These are phyloP conservation scores for Crepidodera aurea DNA, from an alignment of 2,888 invertebrate species.

Conservation along the genomic window DNA sequence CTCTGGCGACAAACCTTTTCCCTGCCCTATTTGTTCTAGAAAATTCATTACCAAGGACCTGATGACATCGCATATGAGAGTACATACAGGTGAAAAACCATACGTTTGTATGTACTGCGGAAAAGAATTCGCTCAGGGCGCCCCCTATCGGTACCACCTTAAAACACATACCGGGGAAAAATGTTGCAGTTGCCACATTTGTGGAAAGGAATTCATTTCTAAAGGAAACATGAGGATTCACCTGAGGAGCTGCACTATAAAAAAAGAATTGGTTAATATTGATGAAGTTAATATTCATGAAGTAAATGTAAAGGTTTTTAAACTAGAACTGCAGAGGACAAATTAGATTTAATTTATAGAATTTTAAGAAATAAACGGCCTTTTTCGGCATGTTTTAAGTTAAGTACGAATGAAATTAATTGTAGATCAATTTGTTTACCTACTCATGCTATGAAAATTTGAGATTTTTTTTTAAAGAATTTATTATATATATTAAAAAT, in stretches of 20 bases:
- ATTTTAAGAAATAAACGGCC: too few species aligned
- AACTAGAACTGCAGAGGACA: background rate
- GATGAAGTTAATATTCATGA: slow-evolving; percentile 42
- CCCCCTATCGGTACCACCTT: slow-evolving; percentile 48
- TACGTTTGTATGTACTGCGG: slow-evolving; percentile 47
- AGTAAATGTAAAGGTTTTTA: background rate
- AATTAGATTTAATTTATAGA: background rate
- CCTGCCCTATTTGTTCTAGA: slow-evolving; percentile 55
- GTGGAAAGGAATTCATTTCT: slow-evolving; percentile 38
- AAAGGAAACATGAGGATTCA: slow-evolving; percentile 41
- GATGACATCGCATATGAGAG: slow-evolving; percentile 51
- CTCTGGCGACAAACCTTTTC: slow-evolving; percentile 55
- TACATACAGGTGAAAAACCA: slow-evolving; percentile 52
- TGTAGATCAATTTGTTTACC: too few species aligned
- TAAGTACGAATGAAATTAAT: too few species aligned
- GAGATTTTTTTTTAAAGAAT: too few species aligned
- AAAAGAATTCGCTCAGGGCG: slow-evolving; percentile 44
- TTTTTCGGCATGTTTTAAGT: too few species aligned
- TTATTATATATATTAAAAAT: too few species aligned
- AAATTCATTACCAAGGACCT: slow-evolving; percentile 55
- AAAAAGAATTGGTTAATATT: slow-evolving; percentile 13
- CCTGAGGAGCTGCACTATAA: slow-evolving; percentile 32
- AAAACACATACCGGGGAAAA: slow-evolving; percentile 44
- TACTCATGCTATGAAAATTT: too few species aligned
- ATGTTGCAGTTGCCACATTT: slow-evolving; percentile 34